Evolutionary conservation across 2,888 invertebrate species (phyloP), one percentile per base, ranked within the genome.

Genomic region (Chymomyza caudatula): DNA sequence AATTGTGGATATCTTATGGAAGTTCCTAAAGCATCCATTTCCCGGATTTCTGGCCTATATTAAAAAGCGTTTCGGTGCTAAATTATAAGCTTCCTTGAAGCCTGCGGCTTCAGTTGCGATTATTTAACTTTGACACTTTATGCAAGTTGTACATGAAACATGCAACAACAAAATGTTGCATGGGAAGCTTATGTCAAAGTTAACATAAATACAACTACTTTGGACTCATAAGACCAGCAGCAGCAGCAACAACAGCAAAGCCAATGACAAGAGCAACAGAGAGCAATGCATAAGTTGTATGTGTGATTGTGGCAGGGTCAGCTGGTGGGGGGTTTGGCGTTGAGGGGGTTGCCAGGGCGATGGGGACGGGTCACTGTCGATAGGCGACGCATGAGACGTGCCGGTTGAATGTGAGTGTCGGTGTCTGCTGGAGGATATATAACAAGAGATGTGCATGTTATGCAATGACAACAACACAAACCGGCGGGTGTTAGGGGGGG

Each of bases 131-230:
- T 77, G 82, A 74, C 85, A 84, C 85, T 75, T 78, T 70, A 62
- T 74, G 70, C 73, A 68, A 74, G 75, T 78, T 70, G 60, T 71
- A 68, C 73, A 68, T 71, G 75, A 68, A 17, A 83, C 78, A 82
- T 82, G 80, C 77, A 79, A 79, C 64, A 62, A 63, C 69, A 61
- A 47, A 76, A 86, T 69, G 77, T 78, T 79, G 83, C 83, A 79
- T 85, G 85, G 85, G 75, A 60, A 65, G 75, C 83, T 79, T 82
- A 75, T 85, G 86, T 86, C 86, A 86, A 79, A 79, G 73, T 73
- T 75, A 85, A 85, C 86, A 86, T 85, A 82, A 84, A 86, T 84
- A 82, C 86, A 74, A 78, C 75, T 75, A 77, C 73, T 82, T 83
- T 83, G 75, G 65, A 75, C 77, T 67, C 69, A 69, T 69, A 55